phyloP scores from a whole-genome alignment of 2,888 invertebrate genomes.

The Ophraella communa region DNA sequence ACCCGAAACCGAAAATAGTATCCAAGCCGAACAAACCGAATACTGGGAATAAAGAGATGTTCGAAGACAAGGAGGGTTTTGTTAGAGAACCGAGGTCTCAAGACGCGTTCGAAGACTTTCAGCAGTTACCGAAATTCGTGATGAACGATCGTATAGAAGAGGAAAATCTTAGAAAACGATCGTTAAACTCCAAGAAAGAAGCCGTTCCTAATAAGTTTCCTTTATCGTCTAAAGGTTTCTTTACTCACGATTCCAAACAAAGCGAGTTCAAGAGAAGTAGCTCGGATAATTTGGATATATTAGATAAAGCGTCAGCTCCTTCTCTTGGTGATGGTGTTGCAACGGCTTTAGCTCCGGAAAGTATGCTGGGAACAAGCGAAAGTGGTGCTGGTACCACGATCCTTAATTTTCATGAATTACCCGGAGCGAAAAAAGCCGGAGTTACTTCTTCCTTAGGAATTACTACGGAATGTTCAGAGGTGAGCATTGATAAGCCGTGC shows the following conservation, averaged over 20 bases:
- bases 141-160: conserved; percentile 38
- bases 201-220: conserved; percentile 27
- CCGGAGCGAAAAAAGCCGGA: background rate
- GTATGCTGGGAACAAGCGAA: too few relatives aligned
- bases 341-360: too few relatives aligned
- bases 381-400: background rate
- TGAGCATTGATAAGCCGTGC: conserved; percentile 15
- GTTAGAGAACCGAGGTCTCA: conserved; percentile 15
- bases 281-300: too few relatives aligned
- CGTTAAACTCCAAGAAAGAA: conserved; percentile 23
- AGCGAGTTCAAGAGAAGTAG: background rate
- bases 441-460: background rate
- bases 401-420: background rate
- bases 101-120: conserved; percentile 12
- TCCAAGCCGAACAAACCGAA: background rate
- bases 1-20: conserved; percentile 21
- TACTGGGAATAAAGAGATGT: background rate
- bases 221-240: conserved; percentile 35
- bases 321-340: background rate
- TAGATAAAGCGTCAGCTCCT: background rate
- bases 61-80: background rate
- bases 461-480: background rate
- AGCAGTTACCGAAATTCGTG: conserved; percentile 42
- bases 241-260: conserved; percentile 12
- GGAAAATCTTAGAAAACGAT: conserved; percentile 35